A percentile compares a stretch with the other conserved stretches of the same genome.
Evolutionary conservation across 2,113 vertebrate genomes (phyloP).

Genomic region (Seriola quinqueradiata): DNA sequence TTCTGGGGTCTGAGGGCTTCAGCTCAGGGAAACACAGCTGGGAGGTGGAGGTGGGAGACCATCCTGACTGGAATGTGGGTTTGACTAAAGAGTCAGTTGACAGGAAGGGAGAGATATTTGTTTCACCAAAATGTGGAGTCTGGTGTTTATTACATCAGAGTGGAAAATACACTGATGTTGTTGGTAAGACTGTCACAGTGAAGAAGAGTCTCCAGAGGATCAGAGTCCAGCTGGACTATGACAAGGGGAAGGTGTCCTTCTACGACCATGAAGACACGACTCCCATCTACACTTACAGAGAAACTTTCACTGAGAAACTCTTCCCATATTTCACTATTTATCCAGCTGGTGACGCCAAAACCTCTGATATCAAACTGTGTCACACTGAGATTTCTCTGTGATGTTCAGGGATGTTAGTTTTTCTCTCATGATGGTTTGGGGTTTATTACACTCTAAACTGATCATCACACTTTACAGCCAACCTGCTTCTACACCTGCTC

Average conservation of each 20-base stretch:
- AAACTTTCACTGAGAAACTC: conserved; percentile 59
- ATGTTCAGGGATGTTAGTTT: no score
- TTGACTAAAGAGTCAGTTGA: conserved; percentile 49
- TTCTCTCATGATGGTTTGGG: no score
- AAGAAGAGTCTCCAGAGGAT: conserved; percentile 42
- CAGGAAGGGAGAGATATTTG: neutral
- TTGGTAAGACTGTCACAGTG: rapidly evolving
- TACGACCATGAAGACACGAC: conserved; percentile 41
- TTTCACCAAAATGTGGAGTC: conserved; percentile 19
- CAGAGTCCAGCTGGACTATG: conserved; percentile 54
- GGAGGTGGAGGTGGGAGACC: no score
- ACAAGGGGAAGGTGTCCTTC: conserved; percentile 51
- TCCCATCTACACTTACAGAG: conserved; percentile 47
- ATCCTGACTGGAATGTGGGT: conserved; percentile 8
- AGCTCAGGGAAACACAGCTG: no score
- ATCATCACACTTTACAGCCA: no score
- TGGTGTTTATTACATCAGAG: neutral
- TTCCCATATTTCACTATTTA: conserved; percentile 31
- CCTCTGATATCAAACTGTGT: no score
- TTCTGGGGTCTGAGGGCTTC: no score
- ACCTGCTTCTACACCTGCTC: no score
- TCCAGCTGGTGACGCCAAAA: neutral
- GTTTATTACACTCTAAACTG: no score
- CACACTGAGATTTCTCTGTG: no score
- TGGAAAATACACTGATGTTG: neutral